Evolutionary conservation across 1,140 invertebrate species (phyloP).

Genomic region (Drosophila insularis): DNA sequence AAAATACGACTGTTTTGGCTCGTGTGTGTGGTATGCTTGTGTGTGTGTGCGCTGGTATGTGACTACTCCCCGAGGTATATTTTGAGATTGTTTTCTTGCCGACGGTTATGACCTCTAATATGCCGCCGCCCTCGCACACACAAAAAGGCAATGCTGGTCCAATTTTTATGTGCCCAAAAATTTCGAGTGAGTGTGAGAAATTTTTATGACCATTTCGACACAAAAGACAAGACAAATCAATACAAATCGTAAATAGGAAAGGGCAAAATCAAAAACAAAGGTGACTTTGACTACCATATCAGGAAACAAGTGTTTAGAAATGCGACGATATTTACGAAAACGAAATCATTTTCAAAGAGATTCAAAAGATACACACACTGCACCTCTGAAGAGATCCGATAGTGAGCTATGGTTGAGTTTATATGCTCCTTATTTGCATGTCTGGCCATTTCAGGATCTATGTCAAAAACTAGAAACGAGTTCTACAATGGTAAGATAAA

Average conservation of each 20-base stretch:
- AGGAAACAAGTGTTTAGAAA: background rate
- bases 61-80: constrained; percentile 33
- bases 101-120: constrained; percentile 46
- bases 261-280: constrained; percentile 12
- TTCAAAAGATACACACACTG: too few relatives aligned
- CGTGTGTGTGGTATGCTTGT: constrained; percentile 12
- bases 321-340: background rate
- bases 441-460: constrained; percentile 31
- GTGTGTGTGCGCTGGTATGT: background rate
- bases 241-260: constrained; percentile 10
- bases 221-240: constrained; percentile 10
- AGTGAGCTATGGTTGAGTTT: constrained; percentile 36
- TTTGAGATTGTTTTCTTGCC: constrained; percentile 38
- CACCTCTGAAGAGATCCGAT: constrained; percentile 1
- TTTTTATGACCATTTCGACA: constrained; percentile 16
- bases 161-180: constrained; percentile 7
- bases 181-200: constrained; percentile 11
- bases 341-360: background rate
- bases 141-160: constrained; percentile 9
- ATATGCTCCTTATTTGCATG: constrained; percentile 26
- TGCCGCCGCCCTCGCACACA: background rate
- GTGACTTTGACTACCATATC: constrained; percentile 8
- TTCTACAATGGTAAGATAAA: constrained; percentile 24
- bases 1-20: constrained; percentile 17
- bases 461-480: constrained; percentile 9